Evolutionary conservation across 2,888 invertebrate genomes (phyloP).

Genomic region (Drosophila pseudotalamancana): DNA sequence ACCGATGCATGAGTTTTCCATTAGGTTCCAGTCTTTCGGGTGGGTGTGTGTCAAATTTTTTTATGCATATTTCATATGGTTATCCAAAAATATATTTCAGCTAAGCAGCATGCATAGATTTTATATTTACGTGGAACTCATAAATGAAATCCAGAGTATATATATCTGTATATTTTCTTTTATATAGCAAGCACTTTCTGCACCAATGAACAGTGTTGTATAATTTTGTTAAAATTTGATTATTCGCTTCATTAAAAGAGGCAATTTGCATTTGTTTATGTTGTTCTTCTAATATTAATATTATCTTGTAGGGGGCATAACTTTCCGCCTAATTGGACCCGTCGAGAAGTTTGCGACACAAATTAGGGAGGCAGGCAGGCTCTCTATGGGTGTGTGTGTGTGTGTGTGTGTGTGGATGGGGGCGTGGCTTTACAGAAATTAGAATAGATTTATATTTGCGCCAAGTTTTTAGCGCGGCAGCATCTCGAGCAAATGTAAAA

Average conservation of each 20-base stretch:
- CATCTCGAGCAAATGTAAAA: conserved; percentile 35
- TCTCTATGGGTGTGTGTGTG: not conserved
- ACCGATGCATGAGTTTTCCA: conserved; percentile 48
- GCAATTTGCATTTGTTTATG: conserved; percentile 59
- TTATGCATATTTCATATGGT: conserved; percentile 51
- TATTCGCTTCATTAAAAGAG: conserved; percentile 68
- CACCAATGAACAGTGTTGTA: conserved; percentile 58
- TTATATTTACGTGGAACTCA: conserved; percentile 26
- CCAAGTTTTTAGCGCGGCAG: conserved; percentile 45
- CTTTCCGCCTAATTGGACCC: conserved; percentile 63
- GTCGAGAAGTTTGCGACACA: conserved; percentile 57
- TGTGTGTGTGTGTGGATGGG: not conserved
- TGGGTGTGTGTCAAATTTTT: conserved; percentile 60
- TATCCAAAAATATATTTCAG: conserved; percentile 53
- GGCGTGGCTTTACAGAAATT: conserved; percentile 28
- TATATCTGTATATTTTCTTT: conserved; percentile 9
- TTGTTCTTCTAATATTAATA: conserved; percentile 42
- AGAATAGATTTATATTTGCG: conserved; percentile 65
- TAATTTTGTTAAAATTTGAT: conserved; percentile 46
- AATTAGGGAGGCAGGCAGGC: conserved; percentile 52
- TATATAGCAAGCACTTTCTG: conserved; percentile 36
- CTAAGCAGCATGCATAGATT: conserved; percentile 6
- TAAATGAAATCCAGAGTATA: conserved; percentile 61
- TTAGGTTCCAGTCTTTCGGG: conserved; percentile 31
- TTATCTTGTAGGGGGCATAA: conserved; percentile 29